These are phyloP conservation scores for Holotrichia oblita DNA, from an alignment of 1,140 invertebrate genomes.

Conservation along the genomic window DNA sequence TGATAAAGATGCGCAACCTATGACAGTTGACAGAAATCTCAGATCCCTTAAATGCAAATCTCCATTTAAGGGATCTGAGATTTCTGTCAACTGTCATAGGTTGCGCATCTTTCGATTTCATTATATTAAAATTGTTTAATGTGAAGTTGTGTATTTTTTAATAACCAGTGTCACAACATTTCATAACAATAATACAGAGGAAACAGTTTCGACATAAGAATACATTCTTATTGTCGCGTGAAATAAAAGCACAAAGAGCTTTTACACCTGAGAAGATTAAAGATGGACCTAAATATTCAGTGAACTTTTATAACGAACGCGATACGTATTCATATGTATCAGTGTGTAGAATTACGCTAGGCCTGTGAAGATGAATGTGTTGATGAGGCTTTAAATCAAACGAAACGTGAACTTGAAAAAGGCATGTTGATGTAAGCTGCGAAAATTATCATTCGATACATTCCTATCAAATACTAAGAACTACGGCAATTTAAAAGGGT, in stretches of 20 bases:
- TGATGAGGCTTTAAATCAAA: constrained; percentile 3
- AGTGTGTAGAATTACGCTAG: neutral
- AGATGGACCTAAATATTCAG: constrained; percentile 1
- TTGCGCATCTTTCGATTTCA: too few relatives aligned
- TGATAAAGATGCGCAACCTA: too few relatives aligned
- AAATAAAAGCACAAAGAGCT: neutral
- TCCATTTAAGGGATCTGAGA: too few relatives aligned
- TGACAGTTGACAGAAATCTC: too few relatives aligned
- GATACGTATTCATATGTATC: neutral
- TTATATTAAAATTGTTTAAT: too few relatives aligned
- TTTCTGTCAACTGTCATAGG: too few relatives aligned
- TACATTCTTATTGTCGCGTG: neutral
- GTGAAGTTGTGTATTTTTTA: too few relatives aligned
- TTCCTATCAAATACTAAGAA: neutral
- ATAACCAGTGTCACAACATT: too few relatives aligned
- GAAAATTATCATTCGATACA: neutral
- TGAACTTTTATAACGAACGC: neutral
- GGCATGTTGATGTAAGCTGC: neutral
- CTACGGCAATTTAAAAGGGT: too few relatives aligned
- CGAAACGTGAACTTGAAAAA: neutral
- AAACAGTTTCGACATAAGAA: neutral
- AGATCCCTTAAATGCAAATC: too few relatives aligned
- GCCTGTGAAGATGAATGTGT: neutral
- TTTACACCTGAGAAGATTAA: neutral
- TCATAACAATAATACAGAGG: neutral